Percentiles rank a stretch among this genome's conserved stretches.
phyloP scores from a whole-genome alignment of 2,888 invertebrate species.

The Beris chalybata region DNA sequence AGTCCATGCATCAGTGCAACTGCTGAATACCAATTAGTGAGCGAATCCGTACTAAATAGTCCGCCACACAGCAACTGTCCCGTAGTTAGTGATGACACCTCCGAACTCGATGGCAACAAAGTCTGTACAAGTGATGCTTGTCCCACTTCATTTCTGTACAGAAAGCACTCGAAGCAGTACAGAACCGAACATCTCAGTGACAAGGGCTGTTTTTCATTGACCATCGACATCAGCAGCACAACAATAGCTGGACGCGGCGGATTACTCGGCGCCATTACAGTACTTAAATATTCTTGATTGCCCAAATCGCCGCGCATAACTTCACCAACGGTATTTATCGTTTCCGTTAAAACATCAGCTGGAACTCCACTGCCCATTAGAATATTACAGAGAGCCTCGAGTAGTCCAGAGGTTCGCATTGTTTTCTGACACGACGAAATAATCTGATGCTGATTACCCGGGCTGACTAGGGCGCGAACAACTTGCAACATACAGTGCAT shows the following conservation, averaged over 20 bases:
- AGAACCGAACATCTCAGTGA: constrained; percentile 87
- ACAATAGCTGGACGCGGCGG: constrained; percentile 94
- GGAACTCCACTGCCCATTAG: constrained; percentile 96
- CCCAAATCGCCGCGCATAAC: constrained; percentile 81
- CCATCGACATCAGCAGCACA: constrained; percentile 96
- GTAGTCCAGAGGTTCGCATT: constrained; percentile 80
- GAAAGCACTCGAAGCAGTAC: constrained; percentile 95
- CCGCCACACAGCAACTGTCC: constrained; percentile 94
- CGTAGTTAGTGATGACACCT: constrained; percentile 70
- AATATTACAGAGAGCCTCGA: constrained; percentile 83
- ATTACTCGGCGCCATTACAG: constrained; percentile 88
- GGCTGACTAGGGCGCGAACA: constrained; percentile 88
- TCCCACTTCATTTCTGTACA: constrained; percentile 88
- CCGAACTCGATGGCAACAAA: constrained; percentile 82
- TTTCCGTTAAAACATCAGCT: constrained; percentile 93
- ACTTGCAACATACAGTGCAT: constrained; percentile 90
- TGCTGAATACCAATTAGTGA: constrained; percentile 95
- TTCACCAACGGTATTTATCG: constrained; percentile 93
- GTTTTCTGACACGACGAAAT: constrained; percentile 82
- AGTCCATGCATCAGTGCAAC: constrained; percentile 89
- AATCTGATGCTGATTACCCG: constrained; percentile 87
- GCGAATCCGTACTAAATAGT: constrained; percentile 80
- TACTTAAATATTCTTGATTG: constrained; percentile 90
- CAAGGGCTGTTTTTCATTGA: constrained; percentile 96
- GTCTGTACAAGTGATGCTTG: constrained; percentile 90